Evolutionary conservation across 2,888 invertebrate genomes (phyloP).

Genomic region (Nephrotoma guestfalica): DNA sequence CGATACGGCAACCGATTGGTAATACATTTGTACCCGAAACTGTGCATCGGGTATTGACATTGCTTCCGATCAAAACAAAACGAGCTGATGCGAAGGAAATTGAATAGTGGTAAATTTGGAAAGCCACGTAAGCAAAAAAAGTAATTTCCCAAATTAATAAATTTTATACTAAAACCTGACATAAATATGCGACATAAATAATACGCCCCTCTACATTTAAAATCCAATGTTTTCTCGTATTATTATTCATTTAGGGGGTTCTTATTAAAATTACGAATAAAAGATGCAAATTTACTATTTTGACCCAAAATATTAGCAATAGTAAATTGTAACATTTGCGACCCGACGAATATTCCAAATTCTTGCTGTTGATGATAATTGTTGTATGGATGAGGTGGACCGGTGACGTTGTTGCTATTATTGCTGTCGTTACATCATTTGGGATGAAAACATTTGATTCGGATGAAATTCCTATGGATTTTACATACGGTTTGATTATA

Average conservation of each 20-base stretch:
- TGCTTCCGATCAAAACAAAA: slow-evolving; percentile 67
- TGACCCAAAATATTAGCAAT: too few species aligned
- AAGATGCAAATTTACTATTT: background rate
- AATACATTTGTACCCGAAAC: slow-evolving; percentile 81
- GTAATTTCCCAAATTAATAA: background rate
- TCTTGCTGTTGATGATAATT: background rate
- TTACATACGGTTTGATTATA: slow-evolving; percentile 1
- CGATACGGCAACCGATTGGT: slow-evolving; percentile 77
- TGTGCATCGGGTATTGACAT: slow-evolving; percentile 60
- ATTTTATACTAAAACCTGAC: background rate
- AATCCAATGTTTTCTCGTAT: background rate
- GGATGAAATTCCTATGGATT: slow-evolving; percentile 10
- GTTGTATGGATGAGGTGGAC: background rate
- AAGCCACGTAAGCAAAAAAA: background rate
- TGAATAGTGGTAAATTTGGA: background rate
- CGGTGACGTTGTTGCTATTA: slow-evolving; percentile 6
- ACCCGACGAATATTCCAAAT: background rate
- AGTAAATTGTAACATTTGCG: too few species aligned
- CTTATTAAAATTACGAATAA: background rate
- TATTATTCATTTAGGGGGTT: background rate
- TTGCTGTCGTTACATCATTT: slow-evolving; percentile 3
- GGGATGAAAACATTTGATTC: slow-evolving; percentile 8
- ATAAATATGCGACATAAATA: background rate
- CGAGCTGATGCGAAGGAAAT: background rate
- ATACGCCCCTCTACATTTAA: background rate